Evolutionary conservation across 2,797 vertebrate species (phyloP).

Genomic region (Delichon dasypus): DNA sequence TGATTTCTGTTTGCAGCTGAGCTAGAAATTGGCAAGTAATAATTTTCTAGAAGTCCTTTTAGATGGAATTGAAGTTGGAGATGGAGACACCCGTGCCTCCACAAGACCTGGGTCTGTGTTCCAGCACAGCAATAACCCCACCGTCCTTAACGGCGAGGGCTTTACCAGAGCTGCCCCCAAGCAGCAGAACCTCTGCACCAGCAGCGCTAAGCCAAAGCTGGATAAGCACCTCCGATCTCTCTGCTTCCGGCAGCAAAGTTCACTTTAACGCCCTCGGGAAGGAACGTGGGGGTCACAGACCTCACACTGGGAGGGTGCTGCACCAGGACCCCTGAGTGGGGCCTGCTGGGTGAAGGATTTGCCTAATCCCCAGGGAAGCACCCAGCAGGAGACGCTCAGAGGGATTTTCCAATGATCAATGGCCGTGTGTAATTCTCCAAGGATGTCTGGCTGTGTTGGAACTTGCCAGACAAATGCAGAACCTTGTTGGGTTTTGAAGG

Average conservation of each 20-base stretch:
- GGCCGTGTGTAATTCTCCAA: background rate
- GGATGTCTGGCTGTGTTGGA: background rate
- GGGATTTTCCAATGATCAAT: background rate
- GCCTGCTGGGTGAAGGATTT: background rate
- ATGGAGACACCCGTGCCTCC: background rate
- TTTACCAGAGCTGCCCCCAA: background rate
- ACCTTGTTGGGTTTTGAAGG: background rate
- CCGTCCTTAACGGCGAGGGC: rapidly evolving
- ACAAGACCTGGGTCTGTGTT: background rate
- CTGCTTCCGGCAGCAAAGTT: background rate
- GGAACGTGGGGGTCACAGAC: background rate
- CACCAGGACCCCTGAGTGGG: background rate
- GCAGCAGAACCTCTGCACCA: background rate
- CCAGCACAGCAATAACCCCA: background rate
- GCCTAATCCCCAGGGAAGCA: background rate
- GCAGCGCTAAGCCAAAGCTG: background rate
- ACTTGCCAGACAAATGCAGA: background rate
- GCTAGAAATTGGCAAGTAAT: background rate
- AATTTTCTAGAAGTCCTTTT: background rate
- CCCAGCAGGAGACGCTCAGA: background rate
- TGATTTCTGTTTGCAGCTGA: background rate
- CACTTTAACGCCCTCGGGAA: rapidly evolving
- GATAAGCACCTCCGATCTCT: background rate
- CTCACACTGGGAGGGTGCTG: background rate
- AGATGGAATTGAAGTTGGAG: background rate